phyloP scores from a whole-genome alignment of 2,797 vertebrate genomes.

The Phylloscopus collybita region DNA sequence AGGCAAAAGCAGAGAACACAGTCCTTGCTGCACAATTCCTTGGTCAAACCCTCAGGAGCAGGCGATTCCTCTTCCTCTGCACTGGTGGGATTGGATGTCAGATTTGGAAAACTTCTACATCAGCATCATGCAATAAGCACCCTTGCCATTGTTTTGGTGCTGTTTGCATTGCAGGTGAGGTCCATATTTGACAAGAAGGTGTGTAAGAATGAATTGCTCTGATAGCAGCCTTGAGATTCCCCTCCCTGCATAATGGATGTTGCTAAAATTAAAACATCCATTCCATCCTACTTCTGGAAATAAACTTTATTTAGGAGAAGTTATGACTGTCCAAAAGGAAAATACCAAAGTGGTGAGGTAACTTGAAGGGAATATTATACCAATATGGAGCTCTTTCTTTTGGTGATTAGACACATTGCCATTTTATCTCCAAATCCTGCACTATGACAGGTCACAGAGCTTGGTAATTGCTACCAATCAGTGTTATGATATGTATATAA shows the following conservation, averaged over 20 bases:
- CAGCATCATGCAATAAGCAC: not conserved
- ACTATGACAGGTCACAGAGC: not conserved
- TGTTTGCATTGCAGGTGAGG: not conserved
- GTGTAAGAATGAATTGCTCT: not conserved
- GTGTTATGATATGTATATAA: not conserved
- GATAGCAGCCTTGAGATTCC: not conserved
- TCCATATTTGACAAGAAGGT: not conserved
- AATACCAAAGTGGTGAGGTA: not conserved
- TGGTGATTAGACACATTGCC: not conserved
- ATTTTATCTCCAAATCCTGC: not conserved
- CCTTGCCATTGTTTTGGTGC: not conserved
- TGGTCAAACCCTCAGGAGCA: not conserved
- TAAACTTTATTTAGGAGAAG: not conserved
- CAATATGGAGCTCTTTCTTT: not conserved
- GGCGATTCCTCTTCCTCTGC: not conserved
- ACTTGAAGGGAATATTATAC: not conserved
- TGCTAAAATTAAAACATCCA: not conserved
- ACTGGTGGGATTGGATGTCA: not conserved
- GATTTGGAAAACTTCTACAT: not conserved
- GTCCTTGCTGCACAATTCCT: not conserved
- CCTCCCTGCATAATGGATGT: not conserved
- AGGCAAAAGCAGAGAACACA: not conserved
- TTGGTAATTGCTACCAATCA: fast-evolving
- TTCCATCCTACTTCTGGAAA: not conserved
- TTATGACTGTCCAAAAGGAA: not conserved